Conservation (phyloP, 2,888 invertebrate species). For the Clivina fossor region DNA sequence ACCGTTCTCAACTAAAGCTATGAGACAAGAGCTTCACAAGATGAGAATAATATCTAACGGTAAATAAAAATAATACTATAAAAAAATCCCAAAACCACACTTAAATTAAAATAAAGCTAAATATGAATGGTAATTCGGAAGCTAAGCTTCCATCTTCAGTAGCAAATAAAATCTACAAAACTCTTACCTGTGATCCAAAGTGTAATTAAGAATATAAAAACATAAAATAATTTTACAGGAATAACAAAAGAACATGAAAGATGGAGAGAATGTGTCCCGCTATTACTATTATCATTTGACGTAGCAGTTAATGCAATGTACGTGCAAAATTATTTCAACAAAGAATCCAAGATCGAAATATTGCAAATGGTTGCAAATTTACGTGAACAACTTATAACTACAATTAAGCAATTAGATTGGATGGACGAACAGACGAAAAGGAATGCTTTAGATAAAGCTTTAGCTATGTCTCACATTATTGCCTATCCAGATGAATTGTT, state of each 20-base stretch:
- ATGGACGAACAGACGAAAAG: slow-evolving; percentile 78
- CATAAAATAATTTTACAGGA: too few relatives aligned
- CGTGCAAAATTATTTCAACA: slow-evolving; percentile 76
- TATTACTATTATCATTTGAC: slow-evolving; percentile 54
- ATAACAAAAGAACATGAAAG: background rate
- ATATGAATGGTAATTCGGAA: too few relatives aligned
- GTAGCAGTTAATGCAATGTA: slow-evolving; percentile 74
- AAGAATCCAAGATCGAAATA: slow-evolving; percentile 74
- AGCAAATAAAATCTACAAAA: too few relatives aligned
- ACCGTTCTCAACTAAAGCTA: background rate
- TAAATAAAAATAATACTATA: too few relatives aligned
- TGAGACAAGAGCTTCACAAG: too few relatives aligned
- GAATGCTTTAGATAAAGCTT: slow-evolving; percentile 71
- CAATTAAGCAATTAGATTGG: slow-evolving; percentile 75
- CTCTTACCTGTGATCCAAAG: too few relatives aligned
- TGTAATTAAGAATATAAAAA: too few relatives aligned
- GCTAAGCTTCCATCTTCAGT: too few relatives aligned
- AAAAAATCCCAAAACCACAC: too few relatives aligned
- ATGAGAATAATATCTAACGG: too few relatives aligned
- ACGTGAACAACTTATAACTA: slow-evolving; percentile 72
- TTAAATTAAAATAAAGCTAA: too few relatives aligned
- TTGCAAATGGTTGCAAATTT: slow-evolving; percentile 81
- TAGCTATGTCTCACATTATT: slow-evolving; percentile 77
- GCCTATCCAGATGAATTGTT: slow-evolving; percentile 84
- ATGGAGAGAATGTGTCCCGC: slow-evolving; percentile 7